Evolutionary conservation across 2,888 invertebrate genomes (phyloP).

Genomic region (Opisthograptis luteolata): DNA sequence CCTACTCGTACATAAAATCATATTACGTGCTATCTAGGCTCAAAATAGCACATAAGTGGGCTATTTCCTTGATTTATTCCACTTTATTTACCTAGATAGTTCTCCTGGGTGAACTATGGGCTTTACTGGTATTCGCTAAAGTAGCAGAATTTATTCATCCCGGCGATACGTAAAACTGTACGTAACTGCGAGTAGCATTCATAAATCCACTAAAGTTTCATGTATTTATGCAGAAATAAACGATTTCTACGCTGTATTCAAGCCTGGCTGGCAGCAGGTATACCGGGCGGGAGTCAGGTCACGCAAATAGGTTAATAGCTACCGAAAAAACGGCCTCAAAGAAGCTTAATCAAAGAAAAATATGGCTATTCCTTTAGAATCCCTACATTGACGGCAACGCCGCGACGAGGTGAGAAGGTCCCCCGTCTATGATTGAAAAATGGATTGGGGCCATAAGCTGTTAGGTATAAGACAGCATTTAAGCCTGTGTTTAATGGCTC

Average conservation of each 20-base stretch:
- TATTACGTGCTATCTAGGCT: background rate
- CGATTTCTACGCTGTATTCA: constrained; percentile 37
- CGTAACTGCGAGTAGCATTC: constrained; percentile 17
- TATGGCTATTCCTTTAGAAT: constrained; percentile 57
- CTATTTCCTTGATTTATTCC: background rate
- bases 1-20: too few species aligned
- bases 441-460: constrained; percentile 28
- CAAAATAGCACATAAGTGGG: background rate
- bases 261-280: constrained; percentile 30
- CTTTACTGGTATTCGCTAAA: background rate
- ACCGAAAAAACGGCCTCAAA: constrained; percentile 60
- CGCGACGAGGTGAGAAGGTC: constrained; percentile 34
- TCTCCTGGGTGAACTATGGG: constrained; percentile 1
- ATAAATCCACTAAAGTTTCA: constrained; percentile 28
- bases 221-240: constrained; percentile 32
- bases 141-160: constrained; percentile 4
- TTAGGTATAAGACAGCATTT: constrained; percentile 23
- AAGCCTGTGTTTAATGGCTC: constrained; percentile 24
- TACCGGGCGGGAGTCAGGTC: constrained; percentile 54
- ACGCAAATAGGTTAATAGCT: constrained; percentile 73
- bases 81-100: background rate
- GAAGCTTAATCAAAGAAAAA: constrained; percentile 67
- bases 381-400: constrained; percentile 49
- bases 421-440: constrained; percentile 27
- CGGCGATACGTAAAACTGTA: constrained; percentile 12